Evolutionary conservation across 2,888 invertebrate genomes (phyloP).

Genomic region (Anoncus sp.): DNA sequence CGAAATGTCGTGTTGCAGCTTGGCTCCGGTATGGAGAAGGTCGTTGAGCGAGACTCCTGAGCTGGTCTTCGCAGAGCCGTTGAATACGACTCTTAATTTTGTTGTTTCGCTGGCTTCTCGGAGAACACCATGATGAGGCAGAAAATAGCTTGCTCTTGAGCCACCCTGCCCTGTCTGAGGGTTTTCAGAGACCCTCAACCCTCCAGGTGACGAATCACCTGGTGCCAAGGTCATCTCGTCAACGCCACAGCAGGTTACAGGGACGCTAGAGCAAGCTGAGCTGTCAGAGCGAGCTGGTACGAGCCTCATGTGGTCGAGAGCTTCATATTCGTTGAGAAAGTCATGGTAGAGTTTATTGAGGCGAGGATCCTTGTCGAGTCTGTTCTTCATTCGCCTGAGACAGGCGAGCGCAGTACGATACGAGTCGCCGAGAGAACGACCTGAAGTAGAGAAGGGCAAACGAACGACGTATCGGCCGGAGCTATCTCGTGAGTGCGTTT

Average conservation of each 20-base stretch:
- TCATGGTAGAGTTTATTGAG: background rate
- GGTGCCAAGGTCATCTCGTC: background rate
- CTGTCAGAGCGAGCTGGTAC: background rate
- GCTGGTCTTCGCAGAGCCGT: too few species aligned
- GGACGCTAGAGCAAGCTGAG: too few species aligned
- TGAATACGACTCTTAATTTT: too few species aligned
- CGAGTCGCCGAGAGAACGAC: background rate
- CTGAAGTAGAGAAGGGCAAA: background rate
- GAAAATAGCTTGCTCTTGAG: too few species aligned
- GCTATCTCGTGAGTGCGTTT: slow-evolving; percentile 12
- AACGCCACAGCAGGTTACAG: background rate
- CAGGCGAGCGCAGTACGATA: background rate
- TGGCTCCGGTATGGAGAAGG: too few species aligned
- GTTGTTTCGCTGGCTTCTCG: too few species aligned
- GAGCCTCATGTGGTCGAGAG: background rate
- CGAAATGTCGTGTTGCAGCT: too few species aligned
- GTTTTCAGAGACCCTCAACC: background rate
- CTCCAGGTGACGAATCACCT: background rate
- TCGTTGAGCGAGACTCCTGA: too few species aligned
- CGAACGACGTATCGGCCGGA: slow-evolving; percentile 21
- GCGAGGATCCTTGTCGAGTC: background rate
- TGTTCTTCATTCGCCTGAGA: background rate
- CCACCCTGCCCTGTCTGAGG: too few species aligned
- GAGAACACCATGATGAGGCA: background rate
- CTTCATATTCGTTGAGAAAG: background rate